Evolutionary conservation across 2,113 vertebrate genomes (phyloP).

Genomic region (Pelobates fuscus): DNA sequence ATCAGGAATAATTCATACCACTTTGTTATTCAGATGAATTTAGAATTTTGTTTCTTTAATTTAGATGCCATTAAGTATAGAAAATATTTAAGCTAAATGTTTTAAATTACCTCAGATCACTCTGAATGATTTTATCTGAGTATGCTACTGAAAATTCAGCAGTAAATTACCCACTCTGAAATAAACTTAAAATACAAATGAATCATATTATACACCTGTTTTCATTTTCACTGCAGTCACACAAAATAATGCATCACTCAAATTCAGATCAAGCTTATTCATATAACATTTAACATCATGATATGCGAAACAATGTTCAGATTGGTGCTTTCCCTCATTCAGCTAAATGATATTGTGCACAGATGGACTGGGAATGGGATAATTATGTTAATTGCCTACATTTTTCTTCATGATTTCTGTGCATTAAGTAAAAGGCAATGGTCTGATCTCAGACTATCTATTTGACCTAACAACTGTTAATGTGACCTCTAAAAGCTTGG

Average conservation of each 20-base stretch:
- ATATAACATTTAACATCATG: neutral
- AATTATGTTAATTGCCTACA: constrained; percentile 34
- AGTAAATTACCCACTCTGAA: too few relatives aligned
- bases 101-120: too few relatives aligned
- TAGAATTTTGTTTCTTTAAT: too few relatives aligned
- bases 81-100: too few relatives aligned
- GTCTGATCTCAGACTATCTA: constrained; percentile 12
- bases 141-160: too few relatives aligned
- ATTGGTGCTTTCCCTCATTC: neutral
- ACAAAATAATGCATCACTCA: neutral
- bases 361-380: constrained; percentile 16
- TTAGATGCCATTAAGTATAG: too few relatives aligned
- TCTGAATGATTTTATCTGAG: too few relatives aligned
- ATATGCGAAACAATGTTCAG: neutral
- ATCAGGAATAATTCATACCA: too few relatives aligned
- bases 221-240: too few relatives aligned
- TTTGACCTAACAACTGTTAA: constrained; percentile 29
- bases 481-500: constrained; percentile 31
- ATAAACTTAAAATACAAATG: too few relatives aligned
- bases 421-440: constrained; percentile 25
- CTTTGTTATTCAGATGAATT: too few relatives aligned
- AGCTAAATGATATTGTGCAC: constrained; percentile 23
- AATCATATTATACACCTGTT: too few relatives aligned
- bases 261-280: neutral
- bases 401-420: constrained; percentile 20